Base-by-base conservation (phyloP, 2,888 invertebrate species). In the Phaonia tiefii region DNA sequence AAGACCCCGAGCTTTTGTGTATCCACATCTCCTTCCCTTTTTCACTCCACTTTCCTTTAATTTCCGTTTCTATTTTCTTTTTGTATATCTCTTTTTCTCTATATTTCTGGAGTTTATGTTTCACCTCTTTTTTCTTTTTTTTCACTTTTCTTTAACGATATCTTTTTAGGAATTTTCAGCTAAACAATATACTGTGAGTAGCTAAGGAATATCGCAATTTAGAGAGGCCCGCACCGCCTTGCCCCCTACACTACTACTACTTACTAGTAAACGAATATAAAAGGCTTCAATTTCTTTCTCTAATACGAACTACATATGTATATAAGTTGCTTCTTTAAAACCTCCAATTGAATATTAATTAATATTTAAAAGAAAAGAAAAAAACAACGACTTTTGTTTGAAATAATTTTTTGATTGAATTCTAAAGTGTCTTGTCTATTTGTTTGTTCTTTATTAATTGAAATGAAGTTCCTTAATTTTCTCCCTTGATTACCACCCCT, bases 101-200 rank as follows among this genome's bases (percentile, higher is more conserved):
- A 65, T 82, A 69, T 79, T 77, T 83, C 78, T 80, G 79, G 75
- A 80, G 75, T 80, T 83, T 85, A 79, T 83, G 80, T 82, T 84
- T 83, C 81, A 85, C 86, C 83, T 84, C 84, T 83, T 84, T 86
- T 85, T 31, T 8, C 82, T 83, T 88, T 86, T 87, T 87, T 85
- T 87, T 85, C 86, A 85, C 84, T 85, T 85, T 84, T 84, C 85
- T 85, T 86, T 86, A 84, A 84, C 84, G 84, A 84, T 85, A 79
- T 86, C 85, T 87, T 84, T 87, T 86, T 89, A 89, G 89, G 89
- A 89, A 87, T 90, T 90, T 89, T 89, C 89, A 89, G 84, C 90
- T 87, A 89, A 89, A 85, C 89, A 90, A 89, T 90, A 89, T 89
- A 89, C 89, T 90, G 89, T 89, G 89, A 89, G 89, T 89, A 89